phyloP scores from a whole-genome alignment of 2,888 invertebrate species.

The Dasypogon diadema region DNA sequence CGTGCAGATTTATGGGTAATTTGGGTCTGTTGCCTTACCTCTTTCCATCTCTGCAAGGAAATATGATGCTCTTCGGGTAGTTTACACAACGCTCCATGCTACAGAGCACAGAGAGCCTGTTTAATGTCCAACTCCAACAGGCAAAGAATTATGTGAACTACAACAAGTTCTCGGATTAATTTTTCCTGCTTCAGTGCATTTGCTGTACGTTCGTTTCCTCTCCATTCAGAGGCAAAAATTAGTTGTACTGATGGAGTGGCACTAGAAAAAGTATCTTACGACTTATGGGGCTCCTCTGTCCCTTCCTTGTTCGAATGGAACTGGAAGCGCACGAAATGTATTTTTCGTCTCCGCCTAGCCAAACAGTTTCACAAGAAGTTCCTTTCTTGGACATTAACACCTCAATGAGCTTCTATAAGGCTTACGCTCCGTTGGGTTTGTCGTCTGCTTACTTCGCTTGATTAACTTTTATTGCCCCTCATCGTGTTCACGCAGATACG shows the following conservation, averaged over 20 bases:
- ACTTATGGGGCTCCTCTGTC: not conserved
- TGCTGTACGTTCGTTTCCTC: not conserved
- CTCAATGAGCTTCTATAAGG: conserved; percentile 36
- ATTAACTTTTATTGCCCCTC: conserved; percentile 48
- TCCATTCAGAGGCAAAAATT: conserved; percentile 19
- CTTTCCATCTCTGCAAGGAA: too few species aligned
- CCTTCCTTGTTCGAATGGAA: not conserved
- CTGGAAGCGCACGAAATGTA: not conserved
- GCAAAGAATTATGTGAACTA: conserved; percentile 24
- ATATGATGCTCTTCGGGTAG: too few species aligned
- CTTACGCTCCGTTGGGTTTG: conserved; percentile 29
- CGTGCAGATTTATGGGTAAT: too few species aligned
- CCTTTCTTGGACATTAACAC: conserved; percentile 36
- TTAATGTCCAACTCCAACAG: conserved; percentile 17
- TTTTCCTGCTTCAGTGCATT: conserved; percentile 16
- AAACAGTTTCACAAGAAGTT: conserved; percentile 13
- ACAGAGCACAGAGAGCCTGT: not conserved
- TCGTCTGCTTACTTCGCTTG: conserved; percentile 45
- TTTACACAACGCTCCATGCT: not conserved
- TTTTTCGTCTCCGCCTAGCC: not conserved
- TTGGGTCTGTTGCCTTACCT: too few species aligned
- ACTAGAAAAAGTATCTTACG: not conserved
- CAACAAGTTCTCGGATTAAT: conserved; percentile 21
- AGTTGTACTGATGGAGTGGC: not conserved
- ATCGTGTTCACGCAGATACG: conserved; percentile 8